Percentiles rank a stretch among this genome's conserved stretches.
phyloP scores from a whole-genome alignment of 2,797 vertebrate genomes.

The Notoglanidium macrostoma region DNA sequence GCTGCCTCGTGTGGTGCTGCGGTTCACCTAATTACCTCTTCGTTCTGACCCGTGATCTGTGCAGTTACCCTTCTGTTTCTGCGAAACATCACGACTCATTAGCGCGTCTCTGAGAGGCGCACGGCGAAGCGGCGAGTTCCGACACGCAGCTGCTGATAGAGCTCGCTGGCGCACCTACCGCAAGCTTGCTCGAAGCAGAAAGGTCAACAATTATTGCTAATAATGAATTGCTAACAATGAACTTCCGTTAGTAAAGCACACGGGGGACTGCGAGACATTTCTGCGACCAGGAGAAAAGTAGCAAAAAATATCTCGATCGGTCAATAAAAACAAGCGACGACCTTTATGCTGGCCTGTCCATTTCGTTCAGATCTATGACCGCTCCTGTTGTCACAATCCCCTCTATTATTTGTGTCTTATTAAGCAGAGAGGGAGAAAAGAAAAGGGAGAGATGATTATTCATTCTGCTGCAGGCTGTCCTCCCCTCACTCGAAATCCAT shows the following conservation, averaged over 20 bases:
- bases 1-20: conserved; percentile 50
- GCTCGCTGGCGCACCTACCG: not conserved
- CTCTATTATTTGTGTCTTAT: conserved; percentile 41
- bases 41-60: conserved; percentile 49
- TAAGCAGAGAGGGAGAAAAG: conserved; percentile 37
- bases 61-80: conserved; percentile 41
- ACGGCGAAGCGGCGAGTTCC: conserved; percentile 15
- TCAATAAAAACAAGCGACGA: not conserved
- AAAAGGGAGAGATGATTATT: conserved; percentile 35
- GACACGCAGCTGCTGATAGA: conserved; percentile 34
- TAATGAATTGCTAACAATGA: conserved; percentile 42
- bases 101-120: conserved; percentile 35
- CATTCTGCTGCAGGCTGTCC: conserved; percentile 26
- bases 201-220: conserved; percentile 50
- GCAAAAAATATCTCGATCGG: not conserved
- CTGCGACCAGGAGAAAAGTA: not conserved
- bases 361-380: not conserved
- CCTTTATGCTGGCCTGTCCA: not conserved
- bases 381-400: conserved; percentile 14
- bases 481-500: conserved; percentile 44
- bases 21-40: conserved; percentile 23
- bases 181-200: conserved; percentile 28
- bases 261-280: not conserved
- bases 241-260: conserved; percentile 23
- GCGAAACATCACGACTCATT: conserved; percentile 42